Conservation (phyloP, 2,113 vertebrate species). For the Sylvilagus bachmani region DNA sequence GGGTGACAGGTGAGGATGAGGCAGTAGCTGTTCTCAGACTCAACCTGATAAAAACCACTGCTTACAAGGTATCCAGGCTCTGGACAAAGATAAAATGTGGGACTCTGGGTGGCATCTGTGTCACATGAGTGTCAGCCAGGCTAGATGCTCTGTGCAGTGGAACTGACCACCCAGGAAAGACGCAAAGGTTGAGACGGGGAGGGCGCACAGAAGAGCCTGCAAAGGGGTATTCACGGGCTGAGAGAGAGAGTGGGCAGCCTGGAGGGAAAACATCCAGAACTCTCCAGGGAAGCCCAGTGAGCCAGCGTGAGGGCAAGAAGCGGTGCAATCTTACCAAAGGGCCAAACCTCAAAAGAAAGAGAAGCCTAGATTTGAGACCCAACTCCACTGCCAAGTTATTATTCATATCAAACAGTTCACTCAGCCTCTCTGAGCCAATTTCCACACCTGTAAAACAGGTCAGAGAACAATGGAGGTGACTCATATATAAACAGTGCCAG, state of each 20-base stretch:
- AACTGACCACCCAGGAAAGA: not conserved
- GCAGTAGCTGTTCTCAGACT: not conserved
- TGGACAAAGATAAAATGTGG: not conserved
- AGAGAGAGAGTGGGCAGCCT: not conserved
- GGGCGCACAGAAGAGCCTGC: not conserved
- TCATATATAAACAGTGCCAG: not conserved
- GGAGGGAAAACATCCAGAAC: not conserved
- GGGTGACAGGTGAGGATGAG: not conserved
- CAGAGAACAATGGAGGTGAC: not conserved
- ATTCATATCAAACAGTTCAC: not conserved
- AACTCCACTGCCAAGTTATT: not conserved
- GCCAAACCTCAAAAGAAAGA: conserved; percentile 2
- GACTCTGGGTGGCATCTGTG: not conserved
- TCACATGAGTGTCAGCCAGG: not conserved
- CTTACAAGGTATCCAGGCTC: not conserved
- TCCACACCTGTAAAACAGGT: not conserved
- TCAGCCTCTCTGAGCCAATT: not conserved
- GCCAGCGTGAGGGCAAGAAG: not conserved
- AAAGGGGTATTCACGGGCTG: not conserved
- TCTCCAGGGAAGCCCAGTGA: conserved; percentile 3
- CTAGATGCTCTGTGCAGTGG: not conserved
- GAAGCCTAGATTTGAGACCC: not conserved
- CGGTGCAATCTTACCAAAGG: not conserved
- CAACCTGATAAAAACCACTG: not conserved
- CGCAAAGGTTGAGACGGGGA: not conserved